phyloP scores from a whole-genome alignment of 2,888 invertebrate species.

The Carabus problematicus region DNA sequence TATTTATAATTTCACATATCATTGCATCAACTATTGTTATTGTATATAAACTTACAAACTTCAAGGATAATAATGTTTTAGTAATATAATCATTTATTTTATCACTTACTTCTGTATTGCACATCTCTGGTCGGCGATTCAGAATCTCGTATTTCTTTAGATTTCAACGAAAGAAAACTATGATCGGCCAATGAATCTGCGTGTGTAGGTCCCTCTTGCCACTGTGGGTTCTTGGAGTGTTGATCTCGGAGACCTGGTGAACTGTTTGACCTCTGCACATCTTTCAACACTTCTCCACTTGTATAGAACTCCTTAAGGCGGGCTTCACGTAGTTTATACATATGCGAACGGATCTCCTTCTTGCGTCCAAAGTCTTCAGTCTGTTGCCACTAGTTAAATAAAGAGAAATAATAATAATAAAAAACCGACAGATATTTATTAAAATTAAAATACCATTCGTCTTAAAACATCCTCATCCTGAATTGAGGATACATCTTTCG shows the following conservation, averaged over 20 bases:
- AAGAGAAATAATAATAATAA: slow-evolving; percentile 34
- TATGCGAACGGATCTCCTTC: slow-evolving; percentile 85
- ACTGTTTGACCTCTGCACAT: slow-evolving; percentile 49
- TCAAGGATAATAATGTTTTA: not conserved
- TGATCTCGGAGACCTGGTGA: slow-evolving; percentile 47
- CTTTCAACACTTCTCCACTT: slow-evolving; percentile 57
- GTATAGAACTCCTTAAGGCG: slow-evolving; percentile 78
- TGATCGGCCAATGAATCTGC: slow-evolving; percentile 77
- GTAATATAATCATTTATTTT: not conserved
- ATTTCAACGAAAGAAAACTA: slow-evolving; percentile 78
- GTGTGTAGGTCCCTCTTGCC: slow-evolving; percentile 58
- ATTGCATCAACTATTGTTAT: not conserved
- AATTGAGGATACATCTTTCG: slow-evolving; percentile 70
- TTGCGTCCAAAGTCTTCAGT: slow-evolving; percentile 86
- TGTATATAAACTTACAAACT: not conserved
- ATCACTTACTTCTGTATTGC: slow-evolving; percentile 49
- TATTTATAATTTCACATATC: too few relatives aligned
- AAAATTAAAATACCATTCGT: slow-evolving; percentile 70
- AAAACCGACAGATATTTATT: not conserved
- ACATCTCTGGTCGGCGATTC: slow-evolving; percentile 74
- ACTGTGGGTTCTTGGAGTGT: slow-evolving; percentile 47
- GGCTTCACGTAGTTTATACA: slow-evolving; percentile 84
- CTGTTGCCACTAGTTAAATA: slow-evolving; percentile 76
- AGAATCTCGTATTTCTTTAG: slow-evolving; percentile 80
- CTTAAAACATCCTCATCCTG: slow-evolving; percentile 79